These are phyloP conservation scores for Cyclopterus lumpus DNA, from an alignment of 2,797 vertebrate species.

Conservation along the genomic window DNA sequence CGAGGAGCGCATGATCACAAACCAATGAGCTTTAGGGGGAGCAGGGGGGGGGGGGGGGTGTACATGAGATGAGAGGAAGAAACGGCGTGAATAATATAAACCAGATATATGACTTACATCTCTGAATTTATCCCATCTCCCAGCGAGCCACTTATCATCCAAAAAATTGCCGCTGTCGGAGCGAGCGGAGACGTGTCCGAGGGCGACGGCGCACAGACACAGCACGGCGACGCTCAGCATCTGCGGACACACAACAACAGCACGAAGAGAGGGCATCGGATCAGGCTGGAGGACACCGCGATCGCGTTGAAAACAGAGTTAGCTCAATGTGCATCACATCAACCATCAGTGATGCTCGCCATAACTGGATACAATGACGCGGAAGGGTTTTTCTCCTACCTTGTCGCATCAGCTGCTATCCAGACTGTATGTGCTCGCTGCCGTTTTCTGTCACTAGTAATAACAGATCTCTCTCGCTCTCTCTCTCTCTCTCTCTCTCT, in stretches of 20 bases:
- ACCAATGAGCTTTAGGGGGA: constrained; percentile 35
- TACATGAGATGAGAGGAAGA: constrained; percentile 39
- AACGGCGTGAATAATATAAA: background rate
- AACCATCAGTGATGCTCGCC: background rate
- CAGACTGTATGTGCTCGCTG: constrained; percentile 71
- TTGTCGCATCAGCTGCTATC: constrained; percentile 78
- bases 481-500: constrained; percentile 28
- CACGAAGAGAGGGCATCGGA: constrained; percentile 58
- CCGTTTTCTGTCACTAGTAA: constrained; percentile 74
- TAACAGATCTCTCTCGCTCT: constrained; percentile 38
- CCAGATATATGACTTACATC: constrained; percentile 87
- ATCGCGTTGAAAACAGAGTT: constrained; percentile 15
- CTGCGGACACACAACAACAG: constrained; percentile 79
- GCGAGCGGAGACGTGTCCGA: constrained; percentile 86
- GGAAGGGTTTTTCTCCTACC: constrained; percentile 58
- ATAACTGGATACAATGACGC: background rate
- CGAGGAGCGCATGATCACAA: constrained; percentile 75
- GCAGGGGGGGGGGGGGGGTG: background rate
- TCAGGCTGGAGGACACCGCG: constrained; percentile 42
- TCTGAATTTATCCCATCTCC: constrained; percentile 96
- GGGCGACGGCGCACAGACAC: constrained; percentile 88
- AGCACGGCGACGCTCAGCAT: constrained; percentile 87
- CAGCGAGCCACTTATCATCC: constrained; percentile 95
- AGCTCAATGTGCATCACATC: background rate
- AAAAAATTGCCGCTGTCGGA: constrained; percentile 94